Evolutionary conservation across 2,888 invertebrate genomes (phyloP), one percentile per base, ranked within the genome.

Genomic region (Drosophila gaucha): DNA sequence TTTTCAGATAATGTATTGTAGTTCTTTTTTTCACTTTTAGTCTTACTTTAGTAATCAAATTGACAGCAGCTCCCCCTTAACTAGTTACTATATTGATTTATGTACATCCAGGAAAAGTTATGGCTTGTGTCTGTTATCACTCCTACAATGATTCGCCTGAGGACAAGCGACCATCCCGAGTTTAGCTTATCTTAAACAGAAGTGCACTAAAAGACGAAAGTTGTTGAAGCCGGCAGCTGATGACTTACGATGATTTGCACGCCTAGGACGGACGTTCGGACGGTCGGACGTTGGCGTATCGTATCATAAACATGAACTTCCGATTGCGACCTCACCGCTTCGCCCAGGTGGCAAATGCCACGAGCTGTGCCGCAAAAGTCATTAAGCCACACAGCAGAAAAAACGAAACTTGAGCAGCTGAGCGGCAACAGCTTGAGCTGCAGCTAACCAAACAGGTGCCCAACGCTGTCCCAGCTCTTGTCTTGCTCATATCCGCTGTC

Each of bases 241-340:
- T 67, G 47, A 54, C 26, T 35, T 18, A 12, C 30, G 69, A 44
- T 67, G 69, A 62, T 55, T 20, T 36, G 41, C 35, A 54, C 43
- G 47, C 51, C 44, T 31, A 57, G 20, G 16, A 30, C 30, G 10
- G 12, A 30, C 30, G 3, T 10, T 12, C 16, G 10, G 28, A 14
- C 43, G 26, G 43, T 10, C 20, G 39, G 22, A 65, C 60, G 54
- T 51, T 59, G 41, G 50, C 44, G 55, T 30, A 58, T 54, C 56
- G 55, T 86, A 79, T 86, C 80, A 86, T 83, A 79, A 80, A 83
- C 70, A 79, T 64, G 70, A 65, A 83, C 80, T 80, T 80, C 86
- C 80, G 86, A 86, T 86, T 79, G 75, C 49, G 79, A 59, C 59
- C 57, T 57, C 65, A n/a, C n/a, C n/a, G n/a, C n/a, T n/a, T n/a